Evolutionary conservation across 2,113 vertebrate species (phyloP), one percentile per base, ranked within the genome.

Genomic region (Irena cyanogastra): DNA sequence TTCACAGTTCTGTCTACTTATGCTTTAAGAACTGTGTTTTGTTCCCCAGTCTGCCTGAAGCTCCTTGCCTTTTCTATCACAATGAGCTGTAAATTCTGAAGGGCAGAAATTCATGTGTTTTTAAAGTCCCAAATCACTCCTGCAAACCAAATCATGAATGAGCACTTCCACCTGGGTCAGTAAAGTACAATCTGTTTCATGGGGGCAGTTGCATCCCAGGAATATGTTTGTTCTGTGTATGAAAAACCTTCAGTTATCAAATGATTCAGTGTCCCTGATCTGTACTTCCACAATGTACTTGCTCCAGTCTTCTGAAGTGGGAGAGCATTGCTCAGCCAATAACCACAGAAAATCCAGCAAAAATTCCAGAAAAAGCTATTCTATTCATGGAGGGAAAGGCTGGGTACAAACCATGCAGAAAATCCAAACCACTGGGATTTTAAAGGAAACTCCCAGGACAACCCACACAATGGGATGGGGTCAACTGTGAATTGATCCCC

Each of bases 311-410:
- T 94, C 85, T 92, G 84, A 92, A 95, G 44, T 52, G 47, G 71
- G 59, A 91, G 35, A 91, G 80, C 47, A 22, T 69, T 74, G 69
- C 88, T 96, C 54, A 94, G 90, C 90, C 94, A 97, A 86, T 74
- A 96, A 96, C 82, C 95, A 96, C 90, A 96, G 93, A 96, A 94
- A 93, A 96, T 39, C 60, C 89, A 92, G 65, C 64, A 87, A 88
- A 88, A 96, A 95, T 68, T 95, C 94, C 88, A 90, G 72, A 66
- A 95, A 95, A 92, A 93, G 41, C 83, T 92, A 68, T 86, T 95
- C 88, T 90, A 95, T 93, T 97, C 85, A 95, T 80, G 78, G 70
- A 93, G 81, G 82, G 74, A 85, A 91, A 93, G 66, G 54, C 91
- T 72, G 78, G 77, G 84, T 74, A 84, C 39, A 96, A 96, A 85